Evolutionary conservation across 2,888 invertebrate species (phyloP).

Genomic region (Ichneumon xanthorius): DNA sequence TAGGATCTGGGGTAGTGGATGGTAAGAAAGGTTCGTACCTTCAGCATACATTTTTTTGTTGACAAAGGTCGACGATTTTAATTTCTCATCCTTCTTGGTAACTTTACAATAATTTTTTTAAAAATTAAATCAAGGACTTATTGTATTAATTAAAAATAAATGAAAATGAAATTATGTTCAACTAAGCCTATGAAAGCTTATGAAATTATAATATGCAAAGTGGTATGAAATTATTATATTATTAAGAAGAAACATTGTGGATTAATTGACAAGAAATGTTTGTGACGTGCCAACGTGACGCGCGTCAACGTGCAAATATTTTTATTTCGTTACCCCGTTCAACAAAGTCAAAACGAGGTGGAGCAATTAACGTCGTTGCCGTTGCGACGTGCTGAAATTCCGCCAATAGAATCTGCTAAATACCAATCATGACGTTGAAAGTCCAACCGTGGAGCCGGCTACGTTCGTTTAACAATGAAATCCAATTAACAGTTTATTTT

Average conservation of each 20-base stretch:
- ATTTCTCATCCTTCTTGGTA: too few species aligned
- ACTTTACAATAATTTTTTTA: too few species aligned
- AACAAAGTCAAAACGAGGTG: conserved; percentile 25
- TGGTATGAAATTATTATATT: too few species aligned
- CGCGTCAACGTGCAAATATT: background rate
- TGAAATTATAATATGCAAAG: too few species aligned
- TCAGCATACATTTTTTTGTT: too few species aligned
- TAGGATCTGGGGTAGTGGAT: too few species aligned
- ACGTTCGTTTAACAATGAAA: conserved; percentile 49
- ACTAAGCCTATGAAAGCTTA: background rate
- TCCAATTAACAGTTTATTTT: conserved; percentile 58
- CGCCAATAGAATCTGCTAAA: conserved; percentile 51
- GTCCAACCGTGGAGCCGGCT: background rate
- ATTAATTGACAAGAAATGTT: background rate
- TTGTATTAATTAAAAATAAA: background rate
- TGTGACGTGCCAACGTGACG: background rate
- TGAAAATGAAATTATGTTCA: background rate
- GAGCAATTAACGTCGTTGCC: conserved; percentile 39
- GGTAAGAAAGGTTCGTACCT: too few species aligned
- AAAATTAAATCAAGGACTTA: too few species aligned
- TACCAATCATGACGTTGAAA: conserved; percentile 53
- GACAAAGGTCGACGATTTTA: conserved; percentile 41
- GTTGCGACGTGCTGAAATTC: conserved; percentile 14
- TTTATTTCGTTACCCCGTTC: background rate
- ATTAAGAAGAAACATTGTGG: background rate